Base-by-base conservation (phyloP, 2,797 vertebrate genomes). In the Lagodon rhomboides region DNA sequence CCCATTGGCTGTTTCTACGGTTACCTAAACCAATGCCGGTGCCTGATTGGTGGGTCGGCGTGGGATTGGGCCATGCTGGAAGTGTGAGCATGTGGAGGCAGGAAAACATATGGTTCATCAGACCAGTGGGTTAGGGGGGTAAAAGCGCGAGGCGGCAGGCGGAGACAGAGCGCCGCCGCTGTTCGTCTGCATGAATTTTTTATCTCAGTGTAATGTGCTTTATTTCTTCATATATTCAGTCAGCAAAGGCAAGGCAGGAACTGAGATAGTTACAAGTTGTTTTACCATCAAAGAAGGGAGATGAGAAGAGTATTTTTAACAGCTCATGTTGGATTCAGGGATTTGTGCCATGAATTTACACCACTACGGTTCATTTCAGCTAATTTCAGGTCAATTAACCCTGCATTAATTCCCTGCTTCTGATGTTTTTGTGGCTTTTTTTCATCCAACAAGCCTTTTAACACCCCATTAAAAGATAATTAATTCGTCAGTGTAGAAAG, bases 1-100 rank as follows among this genome's bases (percentile, higher is more conserved):
- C 77, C 54, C 18, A 91, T 92, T 93, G 92, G 91, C 78, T 89
- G 87, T 86, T 82, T 82, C 71, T 79, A 77, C 55, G 68, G 87
- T 89, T 88, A 93, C 89, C 66, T 91, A 82, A 91, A 86, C 50
- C 80, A 79, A 80, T 74, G 87, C 84, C 15, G 12, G 13, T 1
- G 5, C 4, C 15, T 70, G 89, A 93, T 90, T 91, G 92, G 93
- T 54, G 64, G 80, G 51, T 12, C 5, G 0, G 5, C 44, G 46
- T 18, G 66, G 87, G 73, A 56, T 30, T 16, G 53, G 76, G 80
- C 87, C 90, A 90, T 75, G 89, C 89, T 91, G 73, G 75, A 83
- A 83, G 67, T 82, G 71, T 80, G 74, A 80, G 85, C 90, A 77
- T 88, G 87, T 77, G 82, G 79, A 87, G 79, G 75, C 84, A 84